A percentile compares a stretch with the other conserved stretches of the same genome.
These are phyloP conservation scores for Microcaecilia unicolor DNA, from an alignment of 2,797 vertebrate species.

Conservation along the genomic window DNA sequence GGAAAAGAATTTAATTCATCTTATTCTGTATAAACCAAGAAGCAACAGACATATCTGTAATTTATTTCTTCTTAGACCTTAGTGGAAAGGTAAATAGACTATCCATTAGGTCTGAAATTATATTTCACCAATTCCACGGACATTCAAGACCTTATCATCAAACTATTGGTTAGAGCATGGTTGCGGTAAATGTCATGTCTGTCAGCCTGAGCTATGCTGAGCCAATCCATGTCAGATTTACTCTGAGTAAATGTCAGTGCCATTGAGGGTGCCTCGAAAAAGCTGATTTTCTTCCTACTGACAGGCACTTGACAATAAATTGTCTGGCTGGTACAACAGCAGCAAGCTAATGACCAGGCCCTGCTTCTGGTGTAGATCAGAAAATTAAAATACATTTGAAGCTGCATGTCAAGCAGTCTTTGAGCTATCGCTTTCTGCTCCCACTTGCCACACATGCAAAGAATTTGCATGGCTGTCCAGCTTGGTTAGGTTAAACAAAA, in stretches of 20 bases:
- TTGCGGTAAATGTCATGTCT: constrained; percentile 57
- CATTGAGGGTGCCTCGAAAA: constrained; percentile 43
- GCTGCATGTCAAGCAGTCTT: constrained; percentile 12
- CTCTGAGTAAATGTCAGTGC: constrained; percentile 60
- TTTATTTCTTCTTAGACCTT: constrained; percentile 49
- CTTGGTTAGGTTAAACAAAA: constrained; percentile 6
- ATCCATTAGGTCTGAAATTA: constrained; percentile 49
- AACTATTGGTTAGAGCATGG: constrained; percentile 46
- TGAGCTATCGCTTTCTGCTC: neutral
- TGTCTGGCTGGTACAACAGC: constrained; percentile 34
- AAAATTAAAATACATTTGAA: constrained; percentile 14
- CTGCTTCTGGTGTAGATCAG: constrained; percentile 12
- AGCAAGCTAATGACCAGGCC: constrained; percentile 42
- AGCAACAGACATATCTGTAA: constrained; percentile 31
- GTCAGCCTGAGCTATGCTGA: constrained; percentile 41
- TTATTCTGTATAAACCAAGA: constrained; percentile 17
- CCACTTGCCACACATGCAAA: neutral
- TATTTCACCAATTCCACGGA: constrained; percentile 50
- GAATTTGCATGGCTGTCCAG: neutral
- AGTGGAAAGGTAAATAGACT: constrained; percentile 51
- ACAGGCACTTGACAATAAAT: constrained; percentile 51
- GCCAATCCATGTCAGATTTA: constrained; percentile 51
- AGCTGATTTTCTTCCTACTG: constrained; percentile 42
- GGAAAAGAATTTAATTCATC: constrained; percentile 33
- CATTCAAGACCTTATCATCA: constrained; percentile 51